Conservation (phyloP, 2,797 vertebrate species). For the Sebastiscus albofasciatus region DNA sequence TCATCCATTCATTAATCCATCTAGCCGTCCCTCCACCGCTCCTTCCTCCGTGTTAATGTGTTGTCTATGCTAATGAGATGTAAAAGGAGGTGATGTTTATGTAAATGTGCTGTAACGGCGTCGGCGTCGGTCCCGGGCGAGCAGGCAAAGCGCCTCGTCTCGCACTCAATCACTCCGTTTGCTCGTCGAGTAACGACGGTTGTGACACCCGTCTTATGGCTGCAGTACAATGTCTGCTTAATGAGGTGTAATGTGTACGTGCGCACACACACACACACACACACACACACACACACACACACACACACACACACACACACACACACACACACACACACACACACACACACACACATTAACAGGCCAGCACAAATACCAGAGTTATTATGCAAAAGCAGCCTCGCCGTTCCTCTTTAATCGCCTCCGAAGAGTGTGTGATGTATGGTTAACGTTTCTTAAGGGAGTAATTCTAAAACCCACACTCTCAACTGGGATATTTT, state of each 20-base stretch:
- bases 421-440: constrained; percentile 12
- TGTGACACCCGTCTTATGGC: constrained; percentile 52
- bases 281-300: not conserved
- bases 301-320: not conserved
- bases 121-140: constrained; percentile 37
- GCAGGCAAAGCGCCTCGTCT: constrained; percentile 42
- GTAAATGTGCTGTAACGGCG: constrained; percentile 63
- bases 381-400: constrained; percentile 37
- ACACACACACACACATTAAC: constrained; percentile 12
- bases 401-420: constrained; percentile 8
- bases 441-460: constrained; percentile 35
- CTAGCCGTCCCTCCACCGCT: constrained; percentile 38
- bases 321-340: not conserved
- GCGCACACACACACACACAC: not conserved
- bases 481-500: not conserved
- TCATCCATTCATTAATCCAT: constrained; percentile 38
- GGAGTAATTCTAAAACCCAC: constrained; percentile 4
- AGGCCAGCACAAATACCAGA: constrained; percentile 7
- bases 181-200: constrained; percentile 20
- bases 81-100: constrained; percentile 65
- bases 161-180: constrained; percentile 53
- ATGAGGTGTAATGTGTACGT: constrained; percentile 56
- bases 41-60: constrained; percentile 43
- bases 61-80: constrained; percentile 69
- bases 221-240: constrained; percentile 61